Percentiles rank a stretch among this genome's conserved stretches.
These are phyloP conservation scores for Myotis yumanensis DNA, from an alignment of 2,113 vertebrate genomes.

Conservation along the genomic window DNA sequence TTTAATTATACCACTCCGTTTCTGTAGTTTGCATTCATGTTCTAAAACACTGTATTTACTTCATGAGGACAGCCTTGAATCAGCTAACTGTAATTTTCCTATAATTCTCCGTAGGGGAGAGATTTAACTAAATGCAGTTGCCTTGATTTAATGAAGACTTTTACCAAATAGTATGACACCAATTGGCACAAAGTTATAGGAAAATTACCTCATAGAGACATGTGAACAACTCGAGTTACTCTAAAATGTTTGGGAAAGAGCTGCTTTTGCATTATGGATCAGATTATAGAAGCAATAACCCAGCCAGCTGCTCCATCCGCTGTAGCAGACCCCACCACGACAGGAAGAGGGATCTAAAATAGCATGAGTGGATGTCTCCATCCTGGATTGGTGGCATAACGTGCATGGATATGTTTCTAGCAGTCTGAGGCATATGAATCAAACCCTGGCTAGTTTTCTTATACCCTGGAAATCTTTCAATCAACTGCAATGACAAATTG, in stretches of 20 bases:
- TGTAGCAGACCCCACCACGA: conserved; percentile 72
- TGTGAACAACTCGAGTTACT: conserved; percentile 79
- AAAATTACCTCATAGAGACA: conserved; percentile 68
- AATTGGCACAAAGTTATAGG: conserved; percentile 75
- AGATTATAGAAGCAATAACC: conserved; percentile 68
- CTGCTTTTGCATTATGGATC: conserved; percentile 77
- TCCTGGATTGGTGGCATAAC: conserved; percentile 64
- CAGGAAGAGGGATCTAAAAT: conserved; percentile 62
- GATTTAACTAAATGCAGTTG: conserved; percentile 70
- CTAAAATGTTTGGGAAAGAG: conserved; percentile 77
- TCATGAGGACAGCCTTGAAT: conserved; percentile 69
- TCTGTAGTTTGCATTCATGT: conserved; percentile 75
- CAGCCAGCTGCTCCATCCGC: conserved; percentile 78
- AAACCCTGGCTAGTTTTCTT: conserved; percentile 71
- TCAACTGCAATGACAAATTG: conserved; percentile 37
- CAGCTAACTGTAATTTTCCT: conserved; percentile 67
- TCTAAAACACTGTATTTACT: conserved; percentile 67
- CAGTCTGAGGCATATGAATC: conserved; percentile 69
- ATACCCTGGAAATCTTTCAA: conserved; percentile 46
- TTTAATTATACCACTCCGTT: conserved; percentile 87
- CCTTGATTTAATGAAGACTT: conserved; percentile 74
- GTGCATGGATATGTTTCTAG: conserved; percentile 74
- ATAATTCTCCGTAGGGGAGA: conserved; percentile 64
- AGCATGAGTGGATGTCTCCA: conserved; percentile 51
- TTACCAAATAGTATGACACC: conserved; percentile 67